Conservation (phyloP, 1,140 invertebrate species). For the Drosophila bocki region DNA sequence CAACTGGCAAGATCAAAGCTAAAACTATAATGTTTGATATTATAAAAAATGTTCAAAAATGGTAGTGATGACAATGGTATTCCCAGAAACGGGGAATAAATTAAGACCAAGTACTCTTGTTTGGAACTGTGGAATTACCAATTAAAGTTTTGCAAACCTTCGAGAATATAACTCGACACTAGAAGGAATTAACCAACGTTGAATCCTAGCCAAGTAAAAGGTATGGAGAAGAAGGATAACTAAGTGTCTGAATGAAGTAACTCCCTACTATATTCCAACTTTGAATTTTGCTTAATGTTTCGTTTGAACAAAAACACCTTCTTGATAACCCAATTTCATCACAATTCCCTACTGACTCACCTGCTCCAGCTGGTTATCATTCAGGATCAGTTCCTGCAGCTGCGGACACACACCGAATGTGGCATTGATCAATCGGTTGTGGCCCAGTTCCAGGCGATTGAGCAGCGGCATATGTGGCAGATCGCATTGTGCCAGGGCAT, state of each 20-base stretch:
- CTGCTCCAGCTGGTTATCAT: slow-evolving; percentile 62
- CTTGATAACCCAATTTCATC: neutral
- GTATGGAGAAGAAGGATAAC: neutral
- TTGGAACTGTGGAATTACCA: neutral
- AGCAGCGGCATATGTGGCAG: slow-evolving; percentile 58
- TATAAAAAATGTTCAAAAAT: neutral
- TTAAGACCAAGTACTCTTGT: neutral
- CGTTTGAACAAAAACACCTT: neutral
- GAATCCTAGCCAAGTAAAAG: neutral
- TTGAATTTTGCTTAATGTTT: neutral
- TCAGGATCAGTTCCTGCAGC: slow-evolving; percentile 56
- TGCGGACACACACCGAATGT: slow-evolving; percentile 54
- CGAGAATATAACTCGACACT: neutral
- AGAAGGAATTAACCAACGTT: neutral
- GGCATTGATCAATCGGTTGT: slow-evolving; percentile 64
- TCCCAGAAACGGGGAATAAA: neutral
- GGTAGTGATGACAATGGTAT: neutral
- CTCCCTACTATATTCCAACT: neutral
- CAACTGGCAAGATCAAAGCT: slow-evolving; percentile 26
- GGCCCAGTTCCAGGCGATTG: slow-evolving; percentile 58
- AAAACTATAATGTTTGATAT: neutral
- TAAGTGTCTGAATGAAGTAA: too few species aligned
- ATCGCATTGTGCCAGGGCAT: slow-evolving; percentile 50
- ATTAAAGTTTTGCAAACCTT: neutral
- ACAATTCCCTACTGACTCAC: slow-evolving; percentile 35